phyloP scores from a whole-genome alignment of 2,113 vertebrate species.

The Apodemus sylvaticus region DNA sequence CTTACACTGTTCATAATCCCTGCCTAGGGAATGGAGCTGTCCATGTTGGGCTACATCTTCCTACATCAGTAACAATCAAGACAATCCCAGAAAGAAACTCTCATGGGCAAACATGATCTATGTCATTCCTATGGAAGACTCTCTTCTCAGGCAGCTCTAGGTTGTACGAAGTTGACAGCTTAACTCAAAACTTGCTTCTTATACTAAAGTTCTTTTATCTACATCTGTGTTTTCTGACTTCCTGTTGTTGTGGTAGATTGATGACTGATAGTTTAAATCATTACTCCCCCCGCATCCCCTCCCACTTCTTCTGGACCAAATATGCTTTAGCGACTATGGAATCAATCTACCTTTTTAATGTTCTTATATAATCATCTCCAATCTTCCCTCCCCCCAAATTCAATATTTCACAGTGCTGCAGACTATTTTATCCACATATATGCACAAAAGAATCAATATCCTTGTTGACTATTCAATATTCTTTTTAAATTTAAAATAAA shows the following conservation, averaged over 20 bases:
- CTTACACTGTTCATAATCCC: background rate
- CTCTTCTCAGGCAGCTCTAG: background rate
- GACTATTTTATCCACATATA: too few species aligned
- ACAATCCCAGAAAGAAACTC: background rate
- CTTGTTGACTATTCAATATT: too few species aligned
- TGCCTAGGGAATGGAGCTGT: background rate
- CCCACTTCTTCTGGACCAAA: background rate
- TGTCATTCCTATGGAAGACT: background rate
- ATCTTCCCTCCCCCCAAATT: background rate
- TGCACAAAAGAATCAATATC: too few species aligned
- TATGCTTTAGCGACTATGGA: background rate
- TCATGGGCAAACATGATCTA: background rate
- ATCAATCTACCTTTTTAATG: background rate
- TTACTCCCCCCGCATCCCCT: accelerated
- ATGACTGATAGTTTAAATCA: background rate
- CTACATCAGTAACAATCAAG: background rate
- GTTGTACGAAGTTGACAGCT: background rate
- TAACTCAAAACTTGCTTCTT: background rate
- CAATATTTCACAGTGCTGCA: background rate
- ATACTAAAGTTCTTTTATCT: background rate
- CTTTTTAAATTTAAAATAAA: too few species aligned
- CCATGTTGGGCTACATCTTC: background rate
- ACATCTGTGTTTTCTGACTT: background rate
- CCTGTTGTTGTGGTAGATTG: background rate
- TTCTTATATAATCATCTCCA: background rate